These are phyloP conservation scores for Acanthurus lineatus DNA, from an alignment of 2,797 vertebrate genomes.

Conservation along the genomic window DNA sequence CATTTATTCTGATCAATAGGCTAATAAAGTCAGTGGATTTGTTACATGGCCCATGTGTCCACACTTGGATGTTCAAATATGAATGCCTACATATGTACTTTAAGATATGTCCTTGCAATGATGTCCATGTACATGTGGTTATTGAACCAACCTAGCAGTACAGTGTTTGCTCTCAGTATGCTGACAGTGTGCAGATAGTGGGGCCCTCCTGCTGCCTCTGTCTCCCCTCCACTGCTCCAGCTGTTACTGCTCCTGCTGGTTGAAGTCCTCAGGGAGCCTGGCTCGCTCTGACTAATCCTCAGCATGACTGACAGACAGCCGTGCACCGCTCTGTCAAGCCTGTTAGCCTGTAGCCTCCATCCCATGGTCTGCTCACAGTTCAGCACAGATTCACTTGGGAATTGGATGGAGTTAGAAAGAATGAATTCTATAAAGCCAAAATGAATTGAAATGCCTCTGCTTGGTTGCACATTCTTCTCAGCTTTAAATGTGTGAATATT, in stretches of 20 bases:
- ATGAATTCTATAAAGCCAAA: conserved; percentile 17
- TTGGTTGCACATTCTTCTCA: conserved; percentile 5
- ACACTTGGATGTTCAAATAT: too few species aligned
- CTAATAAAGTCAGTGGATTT: too few species aligned
- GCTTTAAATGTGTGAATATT: conserved; percentile 3
- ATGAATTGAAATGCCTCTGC: conserved; percentile 7
- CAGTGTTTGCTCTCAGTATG: conserved; percentile 12
- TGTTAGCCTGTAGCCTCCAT: conserved; percentile 39
- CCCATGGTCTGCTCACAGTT: conserved; percentile 20
- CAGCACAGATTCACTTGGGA: conserved; percentile 14
- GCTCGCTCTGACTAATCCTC: conserved; percentile 52
- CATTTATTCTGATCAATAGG: too few species aligned
- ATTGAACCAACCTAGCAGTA: background rate
- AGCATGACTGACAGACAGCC: conserved; percentile 50
- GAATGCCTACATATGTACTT: background rate
- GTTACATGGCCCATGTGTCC: too few species aligned
- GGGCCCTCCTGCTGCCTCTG: conserved; percentile 4
- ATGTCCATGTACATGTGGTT: background rate
- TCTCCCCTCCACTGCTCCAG: conserved; percentile 18
- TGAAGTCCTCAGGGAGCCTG: conserved; percentile 44
- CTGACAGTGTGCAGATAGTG: conserved; percentile 4
- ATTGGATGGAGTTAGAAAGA: conserved; percentile 16
- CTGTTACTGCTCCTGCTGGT: conserved; percentile 19
- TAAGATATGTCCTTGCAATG: background rate
- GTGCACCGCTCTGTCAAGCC: conserved; percentile 18